These are phyloP conservation scores for Phenganax marumi DNA, from an alignment of 92 coral and sea anemone species.

Conservation along the genomic window DNA sequence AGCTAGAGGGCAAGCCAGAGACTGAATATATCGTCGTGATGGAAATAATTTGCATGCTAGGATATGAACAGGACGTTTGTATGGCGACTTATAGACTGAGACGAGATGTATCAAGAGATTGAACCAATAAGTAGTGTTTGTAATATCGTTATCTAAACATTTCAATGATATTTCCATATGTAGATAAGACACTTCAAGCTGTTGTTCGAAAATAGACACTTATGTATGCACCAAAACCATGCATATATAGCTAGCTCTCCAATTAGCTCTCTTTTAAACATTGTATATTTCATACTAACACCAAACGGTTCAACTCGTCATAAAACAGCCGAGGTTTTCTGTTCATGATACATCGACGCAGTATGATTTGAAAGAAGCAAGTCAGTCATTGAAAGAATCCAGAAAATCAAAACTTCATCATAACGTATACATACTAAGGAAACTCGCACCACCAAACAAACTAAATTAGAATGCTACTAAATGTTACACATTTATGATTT, in stretches of 20 bases:
- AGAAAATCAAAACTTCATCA: too few relatives aligned
- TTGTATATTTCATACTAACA: too few relatives aligned
- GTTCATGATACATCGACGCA: neutral
- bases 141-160: neutral
- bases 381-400: too few relatives aligned
- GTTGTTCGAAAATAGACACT: too few relatives aligned
- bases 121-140: conserved; percentile 15
- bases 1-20: neutral
- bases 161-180: conserved; percentile 26
- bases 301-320: neutral
- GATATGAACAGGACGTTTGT: conserved; percentile 7
- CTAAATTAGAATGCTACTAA: neutral
- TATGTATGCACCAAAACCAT: too few relatives aligned
- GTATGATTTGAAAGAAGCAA: too few relatives aligned
- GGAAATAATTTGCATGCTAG: conserved; percentile 6
- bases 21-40: neutral
- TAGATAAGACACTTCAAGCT: neutral
- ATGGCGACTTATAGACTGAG: conserved; percentile 31
- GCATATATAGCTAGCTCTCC: too few relatives aligned
- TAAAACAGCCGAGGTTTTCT: neutral
- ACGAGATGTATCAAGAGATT: conserved; percentile 24
- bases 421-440: too few relatives aligned
- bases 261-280: too few relatives aligned
- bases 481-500: neutral
- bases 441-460: too few relatives aligned